Evolutionary conservation across 2,888 invertebrate species (phyloP).

Genomic region (Andrena fulva): DNA sequence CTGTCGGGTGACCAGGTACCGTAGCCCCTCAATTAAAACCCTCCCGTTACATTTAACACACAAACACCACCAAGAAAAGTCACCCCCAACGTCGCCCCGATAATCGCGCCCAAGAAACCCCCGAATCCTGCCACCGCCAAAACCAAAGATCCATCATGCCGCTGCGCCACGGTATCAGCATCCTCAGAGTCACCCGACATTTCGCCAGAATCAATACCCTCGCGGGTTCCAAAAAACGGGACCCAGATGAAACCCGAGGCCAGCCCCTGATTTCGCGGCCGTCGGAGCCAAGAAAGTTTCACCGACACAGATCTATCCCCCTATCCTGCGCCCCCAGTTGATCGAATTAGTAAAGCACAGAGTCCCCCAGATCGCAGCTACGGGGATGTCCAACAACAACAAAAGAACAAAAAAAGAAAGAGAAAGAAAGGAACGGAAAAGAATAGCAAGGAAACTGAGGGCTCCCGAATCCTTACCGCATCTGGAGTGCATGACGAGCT

Average conservation of each 20-base stretch:
- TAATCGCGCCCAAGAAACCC: too few relatives aligned
- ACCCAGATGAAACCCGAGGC: not conserved
- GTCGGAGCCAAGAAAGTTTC: slow-evolving; percentile 56
- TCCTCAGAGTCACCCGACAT: too few relatives aligned
- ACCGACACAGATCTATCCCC: slow-evolving; percentile 33
- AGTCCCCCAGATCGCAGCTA: not conserved
- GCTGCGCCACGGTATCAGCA: too few relatives aligned
- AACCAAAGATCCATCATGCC: too few relatives aligned
- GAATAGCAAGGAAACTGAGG: slow-evolving; percentile 20
- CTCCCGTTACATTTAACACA: too few relatives aligned
- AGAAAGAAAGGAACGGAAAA: not conserved
- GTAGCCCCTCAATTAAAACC: too few relatives aligned
- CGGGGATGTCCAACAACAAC: not conserved
- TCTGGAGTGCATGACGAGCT: slow-evolving; percentile 92
- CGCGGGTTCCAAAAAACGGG: slow-evolving; percentile 7
- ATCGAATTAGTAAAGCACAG: slow-evolving; percentile 40
- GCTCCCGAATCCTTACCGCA: slow-evolving; percentile 88
- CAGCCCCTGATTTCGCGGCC: not conserved
- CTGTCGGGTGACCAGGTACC: too few relatives aligned
- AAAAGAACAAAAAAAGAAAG: not conserved
- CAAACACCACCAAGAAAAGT: too few relatives aligned
- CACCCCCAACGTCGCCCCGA: too few relatives aligned
- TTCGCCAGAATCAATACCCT: slow-evolving; percentile 17
- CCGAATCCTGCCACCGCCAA: too few relatives aligned
- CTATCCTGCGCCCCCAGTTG: not conserved